Evolutionary conservation across 1,140 invertebrate genomes (phyloP).

Genomic region (Drosophila varians): DNA sequence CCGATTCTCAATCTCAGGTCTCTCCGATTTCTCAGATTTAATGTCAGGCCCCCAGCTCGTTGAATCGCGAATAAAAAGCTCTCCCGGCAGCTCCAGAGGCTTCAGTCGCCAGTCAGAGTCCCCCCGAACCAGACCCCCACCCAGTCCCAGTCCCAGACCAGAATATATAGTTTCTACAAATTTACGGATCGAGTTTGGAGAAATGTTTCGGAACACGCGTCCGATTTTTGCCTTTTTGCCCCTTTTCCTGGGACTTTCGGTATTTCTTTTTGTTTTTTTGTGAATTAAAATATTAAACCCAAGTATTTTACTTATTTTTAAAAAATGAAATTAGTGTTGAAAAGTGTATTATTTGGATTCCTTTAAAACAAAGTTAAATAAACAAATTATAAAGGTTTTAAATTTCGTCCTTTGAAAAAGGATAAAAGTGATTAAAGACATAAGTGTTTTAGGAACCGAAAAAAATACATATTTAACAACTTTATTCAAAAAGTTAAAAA

Average conservation of each 20-base stretch:
- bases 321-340: no score
- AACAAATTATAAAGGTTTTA: background rate
- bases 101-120: slow-evolving; percentile 41
- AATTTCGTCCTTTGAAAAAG: no score
- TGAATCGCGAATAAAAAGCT: slow-evolving; percentile 48
- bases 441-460: no score
- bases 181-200: no score
- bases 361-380: background rate
- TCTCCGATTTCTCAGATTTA: slow-evolving; percentile 5
- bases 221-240: background rate
- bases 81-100: slow-evolving; percentile 8
- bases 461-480: no score
- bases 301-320: background rate
- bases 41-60: slow-evolving; percentile 17
- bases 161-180: background rate
- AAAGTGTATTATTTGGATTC: background rate
- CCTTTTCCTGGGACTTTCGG: slow-evolving; percentile 40
- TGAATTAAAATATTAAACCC: background rate
- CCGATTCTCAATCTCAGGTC: background rate
- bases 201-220: background rate
- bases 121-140: background rate
- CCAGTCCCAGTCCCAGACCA: background rate
- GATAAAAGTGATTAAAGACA: no score
- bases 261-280: slow-evolving; percentile 5
- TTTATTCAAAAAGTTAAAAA: no score